Evolutionary conservation across 2,113 vertebrate genomes (phyloP), one percentile per base, ranked within the genome.

Genomic region (Caranx ignobilis): DNA sequence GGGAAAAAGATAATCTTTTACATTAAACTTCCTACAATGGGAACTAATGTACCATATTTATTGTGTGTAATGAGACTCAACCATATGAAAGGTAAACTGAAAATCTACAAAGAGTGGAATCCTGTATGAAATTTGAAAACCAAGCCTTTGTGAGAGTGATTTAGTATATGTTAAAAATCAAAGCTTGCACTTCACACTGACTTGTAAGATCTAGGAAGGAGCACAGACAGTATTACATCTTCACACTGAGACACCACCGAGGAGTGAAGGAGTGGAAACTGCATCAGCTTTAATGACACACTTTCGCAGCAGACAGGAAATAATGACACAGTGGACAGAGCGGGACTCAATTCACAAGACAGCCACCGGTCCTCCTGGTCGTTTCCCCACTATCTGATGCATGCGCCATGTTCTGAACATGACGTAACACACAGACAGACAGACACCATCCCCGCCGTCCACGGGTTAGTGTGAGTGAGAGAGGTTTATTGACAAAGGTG

Each of bases 401-500:
- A 79, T 81, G 71, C 70, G 79, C 47, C 63, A 79, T 55, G 82
- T 90, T 85, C 74, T 75, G 63, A 79, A 79, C 65, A 26, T 15
- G 7, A 56, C 57, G 48, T 32, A 41, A 15, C 71, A 82, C 71
- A 82, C 59, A 50, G 82, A n/a, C 65, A 50, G 39, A 80, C 15
- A 79, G 66, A 88, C 68, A 71, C 71, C 56, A 66, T 34, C 77
- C 70, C 52, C 31, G 3, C 19, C 54, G 5, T 79, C 71, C 6
- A 67, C 70, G 37, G 39, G 70, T 13, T 32, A 26, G 81, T 84
- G 86, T 72, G 73, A 71, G 69, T 41, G 48, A 82, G 45, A 62
- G 79, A 57, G 63, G 47, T 85, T 84, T 90, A 87, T 82, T 92
- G 91, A 88, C 80, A 80, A 79, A 89, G 72, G 76, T 41, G 76